These are phyloP conservation scores for Cepaea nemoralis DNA, from an alignment of 1,140 invertebrate species.

Conservation along the genomic window DNA sequence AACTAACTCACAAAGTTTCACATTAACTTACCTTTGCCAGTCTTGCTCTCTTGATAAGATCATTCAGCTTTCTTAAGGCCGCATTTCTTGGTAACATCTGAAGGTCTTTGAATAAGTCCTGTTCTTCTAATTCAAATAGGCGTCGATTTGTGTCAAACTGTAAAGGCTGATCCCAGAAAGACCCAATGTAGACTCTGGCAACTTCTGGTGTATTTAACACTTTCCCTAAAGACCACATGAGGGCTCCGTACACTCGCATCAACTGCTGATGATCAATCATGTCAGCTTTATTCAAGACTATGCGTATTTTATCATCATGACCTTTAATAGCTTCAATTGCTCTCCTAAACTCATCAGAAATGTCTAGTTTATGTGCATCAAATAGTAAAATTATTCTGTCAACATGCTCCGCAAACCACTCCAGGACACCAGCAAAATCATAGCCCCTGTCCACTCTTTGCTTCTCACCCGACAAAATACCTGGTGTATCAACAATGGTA, in stretches of 20 bases:
- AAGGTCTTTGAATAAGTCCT: conserved; percentile 95
- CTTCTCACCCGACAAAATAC: conserved; percentile 88
- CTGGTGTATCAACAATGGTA: conserved; percentile 96
- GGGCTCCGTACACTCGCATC: conserved; percentile 97
- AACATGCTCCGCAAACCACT: conserved; percentile 98
- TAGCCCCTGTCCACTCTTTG: conserved; percentile 96
- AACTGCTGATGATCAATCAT: conserved; percentile 99
- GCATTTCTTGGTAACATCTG: conserved; percentile 95
- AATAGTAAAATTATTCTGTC: conserved; percentile 98
- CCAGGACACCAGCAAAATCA: conserved; percentile 96
- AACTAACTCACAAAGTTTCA: neutral
- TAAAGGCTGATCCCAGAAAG: conserved; percentile 97
- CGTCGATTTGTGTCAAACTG: conserved; percentile 83
- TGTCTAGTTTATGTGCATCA: conserved; percentile 99
- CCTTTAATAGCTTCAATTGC: conserved; percentile 90
- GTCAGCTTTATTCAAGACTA: conserved; percentile 98
- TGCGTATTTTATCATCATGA: conserved; percentile 98
- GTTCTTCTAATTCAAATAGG: conserved; percentile 96
- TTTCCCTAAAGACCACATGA: conserved; percentile 95
- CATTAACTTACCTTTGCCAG: conserved; percentile 83
- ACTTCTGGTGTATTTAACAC: conserved; percentile 96
- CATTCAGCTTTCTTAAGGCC: conserved; percentile 94
- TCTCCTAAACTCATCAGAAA: conserved; percentile 95
- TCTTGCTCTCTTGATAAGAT: conserved; percentile 95
- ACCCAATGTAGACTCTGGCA: conserved; percentile 97